These are phyloP conservation scores for Xylota segnis DNA, from an alignment of 2,888 invertebrate species.

Conservation along the genomic window DNA sequence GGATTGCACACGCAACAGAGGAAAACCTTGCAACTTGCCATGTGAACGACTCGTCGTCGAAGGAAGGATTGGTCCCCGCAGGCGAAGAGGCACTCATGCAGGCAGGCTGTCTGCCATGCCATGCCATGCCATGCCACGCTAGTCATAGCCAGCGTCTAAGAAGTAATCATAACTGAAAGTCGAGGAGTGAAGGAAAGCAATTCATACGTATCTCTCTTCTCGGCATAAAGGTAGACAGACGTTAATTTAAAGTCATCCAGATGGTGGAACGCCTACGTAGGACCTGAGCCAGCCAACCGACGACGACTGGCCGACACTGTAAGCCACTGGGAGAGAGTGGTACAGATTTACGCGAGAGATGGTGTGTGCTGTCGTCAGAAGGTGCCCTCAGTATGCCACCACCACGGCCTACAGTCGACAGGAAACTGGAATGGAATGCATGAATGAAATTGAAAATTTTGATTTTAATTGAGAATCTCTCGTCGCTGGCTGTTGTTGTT, in stretches of 20 bases:
- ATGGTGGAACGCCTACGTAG: conserved; percentile 71
- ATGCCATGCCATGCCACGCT: conserved; percentile 5
- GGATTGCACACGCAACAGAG: conserved; percentile 32
- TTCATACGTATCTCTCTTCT: conserved; percentile 52
- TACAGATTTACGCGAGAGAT: conserved; percentile 15
- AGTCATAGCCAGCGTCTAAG: conserved; percentile 23
- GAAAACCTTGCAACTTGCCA: conserved; percentile 59
- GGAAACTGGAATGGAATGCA: conserved; percentile 73
- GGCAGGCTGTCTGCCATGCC: conserved; percentile 71
- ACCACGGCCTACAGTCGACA: conserved; percentile 54
- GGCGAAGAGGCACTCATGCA: conserved; percentile 68
- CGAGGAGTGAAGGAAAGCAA: conserved; percentile 28
- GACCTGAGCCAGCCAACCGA: conserved; percentile 28
- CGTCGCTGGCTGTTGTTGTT: conserved; percentile 6
- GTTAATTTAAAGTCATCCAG: conserved; percentile 73
- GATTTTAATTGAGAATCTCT: conserved; percentile 73
- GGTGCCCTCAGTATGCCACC: conserved; percentile 33
- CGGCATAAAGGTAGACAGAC: conserved; percentile 69
- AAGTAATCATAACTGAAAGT: conserved; percentile 63
- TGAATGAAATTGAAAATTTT: conserved; percentile 76
- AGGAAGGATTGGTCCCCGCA: conserved; percentile 35
- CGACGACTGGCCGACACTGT: conserved; percentile 31
- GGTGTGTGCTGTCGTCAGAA: conserved; percentile 25
- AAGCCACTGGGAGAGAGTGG: conserved; percentile 21
- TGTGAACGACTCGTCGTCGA: conserved; percentile 42